Conservation (phyloP, 2,797 vertebrate species). For the Pangasius djambal region DNA sequence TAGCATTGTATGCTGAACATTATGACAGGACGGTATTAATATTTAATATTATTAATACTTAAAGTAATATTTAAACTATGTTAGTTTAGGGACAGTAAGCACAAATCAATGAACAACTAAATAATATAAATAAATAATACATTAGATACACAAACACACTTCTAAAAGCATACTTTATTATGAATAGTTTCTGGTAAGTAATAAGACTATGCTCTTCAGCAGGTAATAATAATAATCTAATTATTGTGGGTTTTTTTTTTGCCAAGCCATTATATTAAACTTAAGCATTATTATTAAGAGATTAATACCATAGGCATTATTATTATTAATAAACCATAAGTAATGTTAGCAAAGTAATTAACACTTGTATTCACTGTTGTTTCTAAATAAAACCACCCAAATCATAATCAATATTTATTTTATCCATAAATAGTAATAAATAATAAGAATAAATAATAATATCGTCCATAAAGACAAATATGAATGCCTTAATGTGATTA, state of each 20-base stretch:
- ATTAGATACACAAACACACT: not conserved
- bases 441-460: not conserved
- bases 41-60: conserved; percentile 42
- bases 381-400: not conserved
- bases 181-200: not conserved
- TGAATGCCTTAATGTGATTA: not conserved
- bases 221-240: not conserved
- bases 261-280: not conserved
- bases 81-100: not conserved
- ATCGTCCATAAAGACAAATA: not conserved
- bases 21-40: conserved; percentile 26
- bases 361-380: not conserved
- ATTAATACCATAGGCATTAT: too few relatives aligned
- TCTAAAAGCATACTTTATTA: not conserved
- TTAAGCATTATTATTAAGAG: not conserved
- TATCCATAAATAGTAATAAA: not conserved
- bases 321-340: not conserved
- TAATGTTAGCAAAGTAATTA: not conserved
- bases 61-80: not conserved
- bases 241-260: not conserved
- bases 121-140: conserved; percentile 5
- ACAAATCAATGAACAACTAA: conserved; percentile 14
- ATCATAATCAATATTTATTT: not conserved
- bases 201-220: not conserved
- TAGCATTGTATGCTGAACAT: not conserved